phyloP scores from a whole-genome alignment of 2,888 invertebrate genomes.

The Metacarcinus magister region DNA sequence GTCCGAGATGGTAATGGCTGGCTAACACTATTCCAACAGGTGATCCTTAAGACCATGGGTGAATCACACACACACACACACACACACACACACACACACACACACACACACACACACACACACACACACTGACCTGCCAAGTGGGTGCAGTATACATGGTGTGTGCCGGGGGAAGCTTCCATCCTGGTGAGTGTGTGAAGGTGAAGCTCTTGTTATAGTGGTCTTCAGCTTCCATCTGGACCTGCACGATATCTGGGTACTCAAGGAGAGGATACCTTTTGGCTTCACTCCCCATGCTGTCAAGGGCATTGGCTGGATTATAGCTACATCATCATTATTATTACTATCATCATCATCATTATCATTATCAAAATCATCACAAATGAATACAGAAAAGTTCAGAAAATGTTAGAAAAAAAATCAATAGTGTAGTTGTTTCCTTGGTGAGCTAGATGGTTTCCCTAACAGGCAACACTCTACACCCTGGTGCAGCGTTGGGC shows the following conservation, averaged over 20 bases:
- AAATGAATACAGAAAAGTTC: too few species aligned
- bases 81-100: too few species aligned
- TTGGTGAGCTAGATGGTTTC: too few species aligned
- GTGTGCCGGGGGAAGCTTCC: constrained; percentile 73
- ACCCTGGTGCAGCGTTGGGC: too few species aligned
- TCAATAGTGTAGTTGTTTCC: too few species aligned
- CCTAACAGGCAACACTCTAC: too few species aligned
- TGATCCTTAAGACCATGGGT: too few species aligned
- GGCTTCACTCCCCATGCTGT: not conserved
- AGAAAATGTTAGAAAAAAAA: too few species aligned
- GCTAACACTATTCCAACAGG: too few species aligned
- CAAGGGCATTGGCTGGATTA: not conserved
- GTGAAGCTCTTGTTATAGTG: constrained; percentile 78
- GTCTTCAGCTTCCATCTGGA: constrained; percentile 66
- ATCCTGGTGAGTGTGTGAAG: constrained; percentile 69
- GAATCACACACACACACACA: too few species aligned
- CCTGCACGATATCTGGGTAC: constrained; percentile 71
- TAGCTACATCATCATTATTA: not conserved
- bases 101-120: not conserved
- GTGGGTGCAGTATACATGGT: constrained; percentile 72
- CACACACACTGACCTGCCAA: constrained; percentile 73
- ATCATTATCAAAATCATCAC: not conserved
- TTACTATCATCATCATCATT: too few species aligned
- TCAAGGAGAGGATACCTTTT: constrained; percentile 51
- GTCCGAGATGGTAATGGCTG: too few species aligned